Base-by-base conservation (phyloP, 1,140 invertebrate genomes). In the Solen grandis region DNA sequence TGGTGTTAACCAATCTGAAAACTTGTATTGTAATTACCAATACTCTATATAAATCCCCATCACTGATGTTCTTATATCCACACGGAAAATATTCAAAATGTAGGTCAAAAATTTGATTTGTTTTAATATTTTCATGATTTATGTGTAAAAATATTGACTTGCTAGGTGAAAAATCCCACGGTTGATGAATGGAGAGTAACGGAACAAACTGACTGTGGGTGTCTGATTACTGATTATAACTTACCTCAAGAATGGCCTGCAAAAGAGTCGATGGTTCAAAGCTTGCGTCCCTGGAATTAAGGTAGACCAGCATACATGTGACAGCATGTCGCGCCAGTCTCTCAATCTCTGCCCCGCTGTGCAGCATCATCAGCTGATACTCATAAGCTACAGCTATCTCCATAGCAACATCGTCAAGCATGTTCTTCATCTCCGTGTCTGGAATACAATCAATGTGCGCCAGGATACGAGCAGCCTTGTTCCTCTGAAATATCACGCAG, bases 241-340 rank as follows among this genome's bases (percentile, higher is more conserved):
- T 2, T 77, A 69, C 75, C 75, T 68, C 75, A 19, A 78, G 50
- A 27, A 78, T 22, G 19, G 75, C 75, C 57, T 68, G 63, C 29
- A 78, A 46, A 22, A 78, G 46, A 46, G 46, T 57, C 27, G 46
- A 54, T 4, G 52, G 31, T n/a, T 14, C 13, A 54, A 57, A 78
- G 19, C 46, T 25, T 68, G 63, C 75, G 13, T 78, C 63, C 31
- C n/a, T 16, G n/a, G 63, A 68, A 57, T 78, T 69, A 8, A 78
- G 54, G 36, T 68, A 69, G 0, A 52, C 50, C 33, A 78, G 22
- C n/a, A 78, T 69, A 46, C 75, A 78, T 0, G 52, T 52, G 4
- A 29, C 50, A 22, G 65, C 75, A 69, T 78, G 75, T 29, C 69
- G 63, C 16, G 75, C 46, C 19, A 78, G 65, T n/a, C 50, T 36